phyloP scores from a whole-genome alignment of 64 coral and sea anemone species.

The Pocillopora verrucosa region DNA sequence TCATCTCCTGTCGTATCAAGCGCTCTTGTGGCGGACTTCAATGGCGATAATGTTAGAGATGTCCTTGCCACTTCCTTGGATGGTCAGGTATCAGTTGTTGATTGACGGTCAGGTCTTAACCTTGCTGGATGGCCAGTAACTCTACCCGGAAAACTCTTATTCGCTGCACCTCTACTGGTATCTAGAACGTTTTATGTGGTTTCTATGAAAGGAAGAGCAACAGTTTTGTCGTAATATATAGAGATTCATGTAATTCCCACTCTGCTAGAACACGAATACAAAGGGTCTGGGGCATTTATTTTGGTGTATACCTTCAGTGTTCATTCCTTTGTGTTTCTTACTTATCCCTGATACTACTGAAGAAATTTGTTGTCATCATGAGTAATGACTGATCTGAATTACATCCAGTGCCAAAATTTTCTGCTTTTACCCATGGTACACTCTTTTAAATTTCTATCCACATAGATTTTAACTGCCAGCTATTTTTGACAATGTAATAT shows the following conservation, averaged over 20 bases:
- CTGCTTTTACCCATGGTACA: too few relatives aligned
- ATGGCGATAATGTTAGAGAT: slow-evolving; percentile 77
- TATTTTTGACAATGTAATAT: too few relatives aligned
- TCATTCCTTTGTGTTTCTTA: too few relatives aligned
- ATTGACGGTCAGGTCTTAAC: slow-evolving; percentile 66
- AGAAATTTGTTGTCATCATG: neutral
- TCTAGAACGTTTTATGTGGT: neutral
- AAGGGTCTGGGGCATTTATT: too few relatives aligned
- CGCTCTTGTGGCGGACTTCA: slow-evolving; percentile 74
- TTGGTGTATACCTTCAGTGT: too few relatives aligned
- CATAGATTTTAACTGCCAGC: too few relatives aligned
- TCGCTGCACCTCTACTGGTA: slow-evolving; percentile 83
- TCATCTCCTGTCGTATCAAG: slow-evolving; percentile 81
- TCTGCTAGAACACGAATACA: neutral
- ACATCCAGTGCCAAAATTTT: too few relatives aligned
- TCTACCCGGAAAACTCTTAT: slow-evolving; percentile 62
- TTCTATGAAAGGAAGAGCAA: neutral
- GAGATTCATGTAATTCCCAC: neutral
- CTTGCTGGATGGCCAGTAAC: slow-evolving; percentile 78
- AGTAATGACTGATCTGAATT: neutral
- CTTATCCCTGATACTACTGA: neutral
- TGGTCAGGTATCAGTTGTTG: slow-evolving; percentile 77
- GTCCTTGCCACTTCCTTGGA: slow-evolving; percentile 68
- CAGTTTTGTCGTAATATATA: too few relatives aligned
- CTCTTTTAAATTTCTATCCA: too few relatives aligned